Conservation (phyloP, 2,888 invertebrate genomes). For the Emmelina monodactyla region DNA sequence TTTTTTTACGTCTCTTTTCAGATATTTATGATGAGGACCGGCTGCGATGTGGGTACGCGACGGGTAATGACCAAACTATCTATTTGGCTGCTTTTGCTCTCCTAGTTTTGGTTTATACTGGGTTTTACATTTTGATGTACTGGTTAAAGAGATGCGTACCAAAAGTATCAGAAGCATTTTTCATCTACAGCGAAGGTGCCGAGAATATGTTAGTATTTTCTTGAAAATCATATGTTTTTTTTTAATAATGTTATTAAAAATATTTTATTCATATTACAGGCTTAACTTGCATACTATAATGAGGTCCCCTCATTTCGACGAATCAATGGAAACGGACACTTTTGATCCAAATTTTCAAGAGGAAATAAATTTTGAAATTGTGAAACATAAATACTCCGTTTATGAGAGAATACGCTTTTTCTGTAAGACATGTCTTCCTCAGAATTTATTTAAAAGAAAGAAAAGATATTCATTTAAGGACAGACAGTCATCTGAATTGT, state of each 20-base stretch:
- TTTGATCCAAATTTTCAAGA: not conserved
- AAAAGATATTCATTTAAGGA: conserved; percentile 32
- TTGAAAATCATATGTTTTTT: not conserved
- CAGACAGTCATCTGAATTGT: conserved; percentile 32
- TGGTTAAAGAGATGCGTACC: conserved; percentile 53
- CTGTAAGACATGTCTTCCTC: not conserved
- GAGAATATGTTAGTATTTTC: conserved; percentile 49
- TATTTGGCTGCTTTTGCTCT: conserved; percentile 40
- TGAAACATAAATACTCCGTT: not conserved
- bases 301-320: conserved; percentile 14
- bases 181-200: conserved; percentile 42
- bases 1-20: no score
- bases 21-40: conserved; percentile 54
- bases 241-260: not conserved
- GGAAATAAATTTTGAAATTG: not conserved
- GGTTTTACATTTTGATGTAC: conserved; percentile 39
- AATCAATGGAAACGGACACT: not conserved
- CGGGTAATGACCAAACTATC: conserved; percentile 32
- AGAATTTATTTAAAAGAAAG: conserved; percentile 8
- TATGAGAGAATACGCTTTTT: not conserved
- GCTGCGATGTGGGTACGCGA: conserved; percentile 28
- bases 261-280: conserved; percentile 23
- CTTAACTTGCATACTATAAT: conserved; percentile 41
- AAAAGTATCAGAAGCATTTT: conserved; percentile 49
- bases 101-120: conserved; percentile 34